These are phyloP conservation scores for Onychostruthus taczanowskii DNA, from an alignment of 2,113 vertebrate genomes.

Conservation along the genomic window DNA sequence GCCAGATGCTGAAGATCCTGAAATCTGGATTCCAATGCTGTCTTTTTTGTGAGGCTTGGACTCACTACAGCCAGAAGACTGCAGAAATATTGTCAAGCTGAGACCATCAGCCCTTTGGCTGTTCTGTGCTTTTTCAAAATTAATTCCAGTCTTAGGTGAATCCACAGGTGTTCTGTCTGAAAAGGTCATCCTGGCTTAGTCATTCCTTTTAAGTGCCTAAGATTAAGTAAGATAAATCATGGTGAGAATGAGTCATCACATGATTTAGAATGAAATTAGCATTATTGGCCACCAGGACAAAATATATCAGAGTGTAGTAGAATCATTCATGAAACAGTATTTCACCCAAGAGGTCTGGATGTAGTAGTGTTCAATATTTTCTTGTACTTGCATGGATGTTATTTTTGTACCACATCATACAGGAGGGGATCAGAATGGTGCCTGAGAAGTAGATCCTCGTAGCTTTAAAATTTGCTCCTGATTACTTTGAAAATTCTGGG, in stretches of 20 bases:
- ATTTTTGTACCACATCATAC: background rate
- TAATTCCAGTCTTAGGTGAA: background rate
- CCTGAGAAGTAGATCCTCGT: background rate
- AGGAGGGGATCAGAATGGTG: background rate
- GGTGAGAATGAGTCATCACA: background rate
- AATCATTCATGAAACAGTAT: background rate
- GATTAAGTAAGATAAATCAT: background rate
- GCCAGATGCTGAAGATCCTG: background rate
- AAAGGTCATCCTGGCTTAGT: conserved; percentile 1
- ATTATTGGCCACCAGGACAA: background rate
- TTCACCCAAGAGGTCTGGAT: background rate
- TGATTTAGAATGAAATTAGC: background rate
- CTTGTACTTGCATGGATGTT: background rate
- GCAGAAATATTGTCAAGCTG: background rate
- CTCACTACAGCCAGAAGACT: background rate
- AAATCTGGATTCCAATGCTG: background rate
- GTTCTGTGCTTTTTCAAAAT: background rate
- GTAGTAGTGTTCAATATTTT: background rate
- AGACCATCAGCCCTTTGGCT: background rate
- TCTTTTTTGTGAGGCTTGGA: background rate
- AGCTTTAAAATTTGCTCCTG: background rate
- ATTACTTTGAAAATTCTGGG: background rate
- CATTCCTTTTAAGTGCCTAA: background rate
- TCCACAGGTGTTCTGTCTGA: background rate
- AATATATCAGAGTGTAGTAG: background rate